Evolutionary conservation across 2,797 vertebrate species (phyloP).

Genomic region (Enteromius fasciolatus): DNA sequence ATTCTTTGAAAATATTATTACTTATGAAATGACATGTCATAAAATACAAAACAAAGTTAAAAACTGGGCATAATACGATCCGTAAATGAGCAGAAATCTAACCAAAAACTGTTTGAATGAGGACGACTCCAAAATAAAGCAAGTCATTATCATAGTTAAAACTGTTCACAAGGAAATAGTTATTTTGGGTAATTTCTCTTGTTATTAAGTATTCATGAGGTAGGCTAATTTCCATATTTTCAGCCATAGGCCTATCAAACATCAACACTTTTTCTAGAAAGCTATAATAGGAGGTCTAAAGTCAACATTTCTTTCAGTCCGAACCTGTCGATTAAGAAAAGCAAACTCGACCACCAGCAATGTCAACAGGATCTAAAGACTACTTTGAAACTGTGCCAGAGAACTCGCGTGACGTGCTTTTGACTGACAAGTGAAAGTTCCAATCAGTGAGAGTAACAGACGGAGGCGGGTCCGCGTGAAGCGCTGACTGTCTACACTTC

Average conservation of each 20-base stretch:
- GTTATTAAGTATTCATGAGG: background rate
- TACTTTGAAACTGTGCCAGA: background rate
- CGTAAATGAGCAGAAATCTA: background rate
- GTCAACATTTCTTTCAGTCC: background rate
- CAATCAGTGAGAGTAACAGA: background rate
- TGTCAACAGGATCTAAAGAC: background rate
- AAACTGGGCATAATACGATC: background rate
- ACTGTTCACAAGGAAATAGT: background rate
- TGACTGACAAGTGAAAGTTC: slow-evolving; percentile 32
- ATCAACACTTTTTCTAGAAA: background rate
- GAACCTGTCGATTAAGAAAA: background rate
- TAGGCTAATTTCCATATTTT: background rate
- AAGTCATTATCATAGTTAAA: background rate
- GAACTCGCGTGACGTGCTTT: background rate
- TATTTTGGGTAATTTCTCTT: background rate
- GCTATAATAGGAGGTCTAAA: background rate
- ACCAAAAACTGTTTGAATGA: background rate
- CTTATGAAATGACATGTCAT: background rate
- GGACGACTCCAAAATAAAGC: background rate
- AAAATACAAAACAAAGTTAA: background rate
- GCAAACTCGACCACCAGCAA: background rate
- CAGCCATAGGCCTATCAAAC: background rate
- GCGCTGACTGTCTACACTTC: slow-evolving; percentile 9
- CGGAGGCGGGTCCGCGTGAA: background rate
- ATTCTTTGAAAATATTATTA: background rate